Evolutionary conservation across 2,113 vertebrate genomes (phyloP), one percentile per base, ranked within the genome.

Genomic region (Halichoerus grypus): DNA sequence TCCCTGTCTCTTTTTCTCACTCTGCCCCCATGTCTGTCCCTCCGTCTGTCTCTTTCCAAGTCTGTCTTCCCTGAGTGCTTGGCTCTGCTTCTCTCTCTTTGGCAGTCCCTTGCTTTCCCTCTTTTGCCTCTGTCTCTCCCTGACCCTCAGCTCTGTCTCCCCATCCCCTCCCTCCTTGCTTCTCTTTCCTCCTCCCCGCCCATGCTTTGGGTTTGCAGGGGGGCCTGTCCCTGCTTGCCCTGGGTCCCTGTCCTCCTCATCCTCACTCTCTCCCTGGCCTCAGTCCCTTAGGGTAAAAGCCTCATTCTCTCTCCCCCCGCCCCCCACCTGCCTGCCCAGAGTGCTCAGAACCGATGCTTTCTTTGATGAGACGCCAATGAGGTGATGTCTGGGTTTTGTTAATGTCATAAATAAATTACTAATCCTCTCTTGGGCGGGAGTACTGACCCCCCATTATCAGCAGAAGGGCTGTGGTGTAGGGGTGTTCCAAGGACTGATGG

Each of bases 331-430:
- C 39, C 1, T 26, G 65, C 83, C 67, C 1, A 0, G 12, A 19
- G 57, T 51, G 85, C 71, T 74, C 86, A 19, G 87, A 57, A 57
- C 87, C 24, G 79, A 46, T 0, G 24, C 74, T 95, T 55, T 63
- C 96, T 96, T 92, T 96, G 93, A 96, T 97, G 95, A 96, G 96
- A 95, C 1, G 36, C 94, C 92, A 92, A 15, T 95, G 98, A 96
- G 97, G 87, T 94, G 95, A 95, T 92, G 95, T 96, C 98, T 97
- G 96, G 94, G 87, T 90, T 97, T 96, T 94, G 97, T 96, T 95
- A 97, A 96, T 95, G 97, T 98, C 89, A 92, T 97, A 96, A 97
- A 95, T 97, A 96, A 97, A 97, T 97, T 88, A 98, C 96, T 92
- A 92, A 94, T 96, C 16, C 13, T 94, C 28, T 80, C 88, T 88